Evolutionary conservation across 2,113 vertebrate species (phyloP), one percentile per base, ranked within the genome.

Genomic region (Cynocephalus volans): DNA sequence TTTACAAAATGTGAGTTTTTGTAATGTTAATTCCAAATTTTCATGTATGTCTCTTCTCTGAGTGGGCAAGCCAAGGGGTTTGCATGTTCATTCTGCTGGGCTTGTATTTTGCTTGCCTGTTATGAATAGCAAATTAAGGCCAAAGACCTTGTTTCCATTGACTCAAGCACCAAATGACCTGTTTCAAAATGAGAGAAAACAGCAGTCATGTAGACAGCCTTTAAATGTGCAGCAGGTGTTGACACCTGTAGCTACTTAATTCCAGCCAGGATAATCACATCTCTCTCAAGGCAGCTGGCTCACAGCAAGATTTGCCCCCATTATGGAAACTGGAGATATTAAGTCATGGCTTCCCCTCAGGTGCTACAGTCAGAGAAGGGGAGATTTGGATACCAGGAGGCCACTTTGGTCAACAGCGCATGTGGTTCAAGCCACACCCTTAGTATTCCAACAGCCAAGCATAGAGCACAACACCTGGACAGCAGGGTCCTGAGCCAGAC

Each of bases 191-290:
- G 82, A 18, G 0, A 86, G 24, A 45, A 90, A 97, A 94, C 67
- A 82, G 56, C 18, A 85, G 92, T 41, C 45, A 50, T 73, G 80
- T 58, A 95, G 41, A 26, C 13, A 90, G 69, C 7, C 23, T 18
- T 70, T 89, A 94, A 75, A 23, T 75, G 45, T 73, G 10, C 19
- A 96, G 81, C 92, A 91, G 75, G 26, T 81, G 76, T 97, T 80
- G 50, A 87, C 67, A 45, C 77, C 52, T 77, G 45, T 6, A 17
- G 0, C 7, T 33, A 1, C 21, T 76, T 81, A 83, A 96, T 95
- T 95, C 93, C 60, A 93, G 94, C 31, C 93, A 97, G 96, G 88
- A 69, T 14, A 54, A 62, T 58, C 54, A 75, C 90, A 62, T 92
- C 41, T 48, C 64, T 75, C 84, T 88, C 79, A 95, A n/a, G 80